Evolutionary conservation across 2,797 vertebrate genomes (phyloP).

Genomic region (Chelonia mydas): DNA sequence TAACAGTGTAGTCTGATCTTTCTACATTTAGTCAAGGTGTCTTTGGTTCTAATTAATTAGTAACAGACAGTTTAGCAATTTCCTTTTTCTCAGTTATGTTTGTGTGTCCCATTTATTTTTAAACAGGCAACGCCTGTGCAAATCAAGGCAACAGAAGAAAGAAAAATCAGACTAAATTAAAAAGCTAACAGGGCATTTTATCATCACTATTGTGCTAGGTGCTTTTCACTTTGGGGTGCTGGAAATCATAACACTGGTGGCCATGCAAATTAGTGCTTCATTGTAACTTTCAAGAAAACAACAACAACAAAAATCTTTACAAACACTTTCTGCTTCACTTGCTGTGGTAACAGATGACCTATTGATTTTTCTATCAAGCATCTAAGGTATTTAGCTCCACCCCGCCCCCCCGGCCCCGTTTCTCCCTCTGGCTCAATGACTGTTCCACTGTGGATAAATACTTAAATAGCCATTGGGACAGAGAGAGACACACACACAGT

Average conservation of each 20-base stretch:
- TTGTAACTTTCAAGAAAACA: background rate
- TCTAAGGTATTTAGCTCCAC: background rate
- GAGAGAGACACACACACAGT: background rate
- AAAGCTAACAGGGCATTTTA: slow-evolving; percentile 16
- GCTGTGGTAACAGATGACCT: background rate
- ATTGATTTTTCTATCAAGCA: background rate
- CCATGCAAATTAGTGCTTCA: slow-evolving; percentile 33
- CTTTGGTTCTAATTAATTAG: slow-evolving; percentile 63
- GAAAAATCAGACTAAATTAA: slow-evolving; percentile 1
- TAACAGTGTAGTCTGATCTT: slow-evolving; percentile 28
- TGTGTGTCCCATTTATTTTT: slow-evolving; percentile 72
- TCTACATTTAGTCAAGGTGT: background rate
- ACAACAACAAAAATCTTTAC: background rate
- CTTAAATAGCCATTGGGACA: background rate
- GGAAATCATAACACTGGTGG: background rate
- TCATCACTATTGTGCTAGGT: background rate
- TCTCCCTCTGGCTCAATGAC: background rate
- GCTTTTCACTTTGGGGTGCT: background rate
- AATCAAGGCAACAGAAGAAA: background rate
- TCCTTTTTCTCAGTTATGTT: slow-evolving; percentile 26
- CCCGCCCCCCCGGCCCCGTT: background rate
- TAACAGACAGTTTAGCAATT: slow-evolving; percentile 47
- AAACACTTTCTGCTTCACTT: background rate
- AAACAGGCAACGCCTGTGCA: slow-evolving; percentile 52
- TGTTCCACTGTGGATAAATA: background rate